phyloP scores from a whole-genome alignment of 2,888 invertebrate species.

The Ethmia dodecea region DNA sequence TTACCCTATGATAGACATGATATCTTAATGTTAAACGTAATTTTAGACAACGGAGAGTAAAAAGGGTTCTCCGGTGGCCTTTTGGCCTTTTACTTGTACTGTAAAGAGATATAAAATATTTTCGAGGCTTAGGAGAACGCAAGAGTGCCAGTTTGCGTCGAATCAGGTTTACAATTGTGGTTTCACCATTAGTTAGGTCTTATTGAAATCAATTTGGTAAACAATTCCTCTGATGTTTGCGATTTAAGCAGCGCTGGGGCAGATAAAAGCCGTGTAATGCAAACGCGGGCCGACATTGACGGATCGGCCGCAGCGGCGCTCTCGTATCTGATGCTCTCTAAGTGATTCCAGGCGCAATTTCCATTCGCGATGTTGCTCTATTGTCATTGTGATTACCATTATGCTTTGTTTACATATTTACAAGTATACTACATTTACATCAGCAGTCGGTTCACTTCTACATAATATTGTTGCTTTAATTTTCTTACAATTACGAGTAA shows the following conservation, averaged over 20 bases:
- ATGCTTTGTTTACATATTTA: conserved; percentile 52
- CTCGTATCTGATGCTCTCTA: conserved; percentile 74
- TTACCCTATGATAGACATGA: too few relatives aligned
- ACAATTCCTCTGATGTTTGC: conserved; percentile 69
- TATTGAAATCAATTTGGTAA: conserved; percentile 75
- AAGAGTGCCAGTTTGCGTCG: conserved; percentile 44
- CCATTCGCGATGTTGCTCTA: conserved; percentile 67
- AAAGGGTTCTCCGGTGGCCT: too few relatives aligned
- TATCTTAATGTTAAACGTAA: too few relatives aligned
- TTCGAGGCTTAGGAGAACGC: too few relatives aligned
- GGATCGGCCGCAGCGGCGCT: conserved; percentile 69
- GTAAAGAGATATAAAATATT: too few relatives aligned
- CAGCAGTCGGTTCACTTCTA: too few relatives aligned
- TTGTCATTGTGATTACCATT: conserved; percentile 58
- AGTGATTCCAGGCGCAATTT: conserved; percentile 71
- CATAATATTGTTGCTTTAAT: too few relatives aligned
- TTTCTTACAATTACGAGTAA: too few relatives aligned
- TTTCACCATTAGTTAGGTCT: conserved; percentile 64
- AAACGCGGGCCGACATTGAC: conserved; percentile 72
- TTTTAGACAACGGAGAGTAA: too few relatives aligned
- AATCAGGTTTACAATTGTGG: conserved; percentile 36
- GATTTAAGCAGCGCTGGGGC: conserved; percentile 62
- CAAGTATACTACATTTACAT: too few relatives aligned
- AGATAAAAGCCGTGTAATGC: conserved; percentile 74
- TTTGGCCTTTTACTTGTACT: too few relatives aligned